These are phyloP conservation scores for Lanius ludovicianus DNA, from an alignment of 2,113 vertebrate genomes.

Conservation along the genomic window DNA sequence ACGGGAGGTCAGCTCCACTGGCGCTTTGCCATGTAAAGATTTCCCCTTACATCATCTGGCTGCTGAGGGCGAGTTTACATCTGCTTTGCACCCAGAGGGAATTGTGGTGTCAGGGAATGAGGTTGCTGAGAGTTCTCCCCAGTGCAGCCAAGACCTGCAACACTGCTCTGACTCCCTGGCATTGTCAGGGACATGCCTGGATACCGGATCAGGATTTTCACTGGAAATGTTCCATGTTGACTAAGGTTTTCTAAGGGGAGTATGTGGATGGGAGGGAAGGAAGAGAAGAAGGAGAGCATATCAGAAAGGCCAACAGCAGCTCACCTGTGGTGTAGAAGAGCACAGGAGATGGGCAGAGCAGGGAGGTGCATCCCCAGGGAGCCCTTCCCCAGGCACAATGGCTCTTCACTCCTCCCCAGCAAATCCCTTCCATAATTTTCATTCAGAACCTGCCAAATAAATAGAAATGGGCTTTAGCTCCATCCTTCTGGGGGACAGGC, in stretches of 20 bases:
- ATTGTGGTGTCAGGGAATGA: conserved; percentile 44
- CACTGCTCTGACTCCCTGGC: background rate
- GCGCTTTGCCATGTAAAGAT: conserved; percentile 41
- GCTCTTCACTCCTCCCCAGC: background rate
- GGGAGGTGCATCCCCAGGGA: background rate
- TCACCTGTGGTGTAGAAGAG: background rate
- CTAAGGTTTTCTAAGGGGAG: background rate
- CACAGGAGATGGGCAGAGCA: background rate
- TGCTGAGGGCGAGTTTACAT: conserved; percentile 49
- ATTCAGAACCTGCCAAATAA: background rate
- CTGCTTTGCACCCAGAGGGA: conserved; percentile 34
- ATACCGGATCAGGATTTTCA: background rate
- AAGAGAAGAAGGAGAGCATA: background rate
- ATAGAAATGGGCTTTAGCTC: background rate
- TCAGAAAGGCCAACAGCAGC: background rate
- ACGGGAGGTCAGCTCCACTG: conserved; percentile 46
- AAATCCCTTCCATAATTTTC: background rate
- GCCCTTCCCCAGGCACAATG: background rate
- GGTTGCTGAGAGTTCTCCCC: background rate
- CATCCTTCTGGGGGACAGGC: background rate
- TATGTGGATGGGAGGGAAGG: background rate
- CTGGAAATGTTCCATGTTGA: background rate
- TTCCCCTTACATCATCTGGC: conserved; percentile 61
- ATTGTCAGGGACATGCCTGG: rapidly evolving
- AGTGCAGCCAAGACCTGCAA: background rate